These are phyloP conservation scores for Diabrotica virgifera DNA, from an alignment of 1,140 invertebrate genomes.

Conservation along the genomic window DNA sequence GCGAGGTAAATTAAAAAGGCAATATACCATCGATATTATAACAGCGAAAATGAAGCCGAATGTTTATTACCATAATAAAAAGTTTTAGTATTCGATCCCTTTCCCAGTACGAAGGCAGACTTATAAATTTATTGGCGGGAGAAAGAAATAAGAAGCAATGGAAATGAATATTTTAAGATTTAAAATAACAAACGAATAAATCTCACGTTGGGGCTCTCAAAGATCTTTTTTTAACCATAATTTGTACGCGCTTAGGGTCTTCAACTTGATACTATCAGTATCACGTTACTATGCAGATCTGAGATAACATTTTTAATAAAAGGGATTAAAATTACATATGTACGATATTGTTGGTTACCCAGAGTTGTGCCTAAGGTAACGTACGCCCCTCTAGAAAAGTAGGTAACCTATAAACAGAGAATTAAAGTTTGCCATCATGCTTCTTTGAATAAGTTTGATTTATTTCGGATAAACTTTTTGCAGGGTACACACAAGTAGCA, in stretches of 20 bases:
- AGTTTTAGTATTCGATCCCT: not conserved
- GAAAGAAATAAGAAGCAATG: conserved; percentile 8
- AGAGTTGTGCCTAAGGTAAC: conserved; percentile 15
- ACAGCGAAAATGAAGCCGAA: not conserved
- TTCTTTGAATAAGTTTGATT: conserved; percentile 42
- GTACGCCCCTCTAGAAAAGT: conserved; percentile 34
- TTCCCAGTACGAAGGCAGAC: conserved; percentile 2
- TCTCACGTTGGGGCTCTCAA: conserved; percentile 29
- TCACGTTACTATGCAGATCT: conserved; percentile 41
- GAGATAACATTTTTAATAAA: conserved; percentile 40
- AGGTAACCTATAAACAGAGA: conserved; percentile 37
- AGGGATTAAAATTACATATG: conserved; percentile 42
- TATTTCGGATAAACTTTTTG: conserved; percentile 25
- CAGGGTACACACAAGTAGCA: conserved; percentile 9
- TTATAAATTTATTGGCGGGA: conserved; percentile 12
- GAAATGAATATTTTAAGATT: conserved; percentile 32
- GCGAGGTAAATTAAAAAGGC: too few relatives aligned
- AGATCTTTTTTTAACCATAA: conserved; percentile 24
- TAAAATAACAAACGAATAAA: conserved; percentile 32
- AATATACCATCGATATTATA: not conserved
- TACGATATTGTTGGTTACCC: conserved; percentile 33
- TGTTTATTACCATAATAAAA: not conserved
- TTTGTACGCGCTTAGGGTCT: conserved; percentile 28
- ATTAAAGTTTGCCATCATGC: conserved; percentile 37
- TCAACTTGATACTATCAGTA: conserved; percentile 41